Conservation (phyloP, 1,140 invertebrate species). For the Euschistus heros region DNA sequence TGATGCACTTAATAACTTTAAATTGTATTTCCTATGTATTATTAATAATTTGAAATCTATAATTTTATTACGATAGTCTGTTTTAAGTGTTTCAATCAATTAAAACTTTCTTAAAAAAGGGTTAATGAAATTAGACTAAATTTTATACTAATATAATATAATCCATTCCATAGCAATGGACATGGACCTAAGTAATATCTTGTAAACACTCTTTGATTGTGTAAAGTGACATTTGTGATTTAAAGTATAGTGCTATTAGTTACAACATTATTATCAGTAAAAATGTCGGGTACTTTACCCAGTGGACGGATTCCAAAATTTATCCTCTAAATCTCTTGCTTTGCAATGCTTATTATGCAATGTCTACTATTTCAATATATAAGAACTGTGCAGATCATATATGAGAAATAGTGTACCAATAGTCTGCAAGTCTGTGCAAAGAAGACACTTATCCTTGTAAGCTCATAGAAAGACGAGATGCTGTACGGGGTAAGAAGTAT, state of each 20-base stretch:
- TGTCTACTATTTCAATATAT: slow-evolving; percentile 13
- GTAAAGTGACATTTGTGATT: slow-evolving; percentile 10
- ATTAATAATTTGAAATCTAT: no score
- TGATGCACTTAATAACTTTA: no score
- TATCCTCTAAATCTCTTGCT: background rate
- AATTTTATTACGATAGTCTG: no score
- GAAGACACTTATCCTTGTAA: slow-evolving; percentile 23
- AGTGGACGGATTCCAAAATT: background rate
- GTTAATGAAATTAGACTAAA: no score
- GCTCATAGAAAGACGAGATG: slow-evolving; percentile 30
- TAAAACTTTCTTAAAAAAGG: no score
- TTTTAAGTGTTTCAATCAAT: no score
- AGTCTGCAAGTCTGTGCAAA: slow-evolving; percentile 20
- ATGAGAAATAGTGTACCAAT: slow-evolving; percentile 24
- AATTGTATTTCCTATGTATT: no score
- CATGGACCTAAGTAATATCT: no score
- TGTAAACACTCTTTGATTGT: background rate
- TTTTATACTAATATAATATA: no score
- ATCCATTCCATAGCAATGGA: no score
- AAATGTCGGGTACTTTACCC: background rate
- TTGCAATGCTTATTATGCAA: background rate
- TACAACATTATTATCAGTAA: background rate
- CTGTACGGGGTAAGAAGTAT: slow-evolving; percentile 30
- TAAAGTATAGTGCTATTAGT: background rate
- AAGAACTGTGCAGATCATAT: slow-evolving; percentile 23